Percentiles rank a stretch among this genome's conserved stretches.
Conservation (phyloP, 2,797 vertebrate genomes). For the Loriculus beryllinus region DNA sequence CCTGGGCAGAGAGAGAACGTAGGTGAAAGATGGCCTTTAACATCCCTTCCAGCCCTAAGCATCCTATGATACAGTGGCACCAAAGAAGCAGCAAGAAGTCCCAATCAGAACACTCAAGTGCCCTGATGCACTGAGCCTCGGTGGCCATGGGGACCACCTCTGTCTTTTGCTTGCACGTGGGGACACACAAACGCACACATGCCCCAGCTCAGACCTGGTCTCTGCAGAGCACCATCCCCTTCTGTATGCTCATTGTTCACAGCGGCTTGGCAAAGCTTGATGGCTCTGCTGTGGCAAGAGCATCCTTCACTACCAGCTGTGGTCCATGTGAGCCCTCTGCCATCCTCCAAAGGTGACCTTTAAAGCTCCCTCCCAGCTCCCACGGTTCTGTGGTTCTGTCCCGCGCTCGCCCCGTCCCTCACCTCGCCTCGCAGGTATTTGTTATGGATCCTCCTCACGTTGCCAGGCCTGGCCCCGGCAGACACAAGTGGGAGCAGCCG, state of each 20-base stretch:
- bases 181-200: rapidly evolving
- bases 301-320: not conserved
- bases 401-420: not conserved
- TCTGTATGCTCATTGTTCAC: rapidly evolving
- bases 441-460: not conserved
- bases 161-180: rapidly evolving
- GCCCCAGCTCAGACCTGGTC: not conserved
- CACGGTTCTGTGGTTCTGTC: not conserved
- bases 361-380: not conserved
- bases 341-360: not conserved
- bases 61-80: not conserved
- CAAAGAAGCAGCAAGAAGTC: rapidly evolving
- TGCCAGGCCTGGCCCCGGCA: not conserved
- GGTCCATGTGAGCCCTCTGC: rapidly evolving
- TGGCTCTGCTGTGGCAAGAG: not conserved
- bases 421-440: not conserved
- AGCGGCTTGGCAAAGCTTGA: rapidly evolving
- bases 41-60: not conserved
- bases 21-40: not conserved
- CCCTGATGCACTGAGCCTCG: not conserved
- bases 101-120: rapidly evolving
- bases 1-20: not conserved
- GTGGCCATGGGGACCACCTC: not conserved
- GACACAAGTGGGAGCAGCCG: not conserved
- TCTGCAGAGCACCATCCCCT: rapidly evolving